Conservation (phyloP, 2,113 vertebrate species). For the Pelecanoides urinatrix region DNA sequence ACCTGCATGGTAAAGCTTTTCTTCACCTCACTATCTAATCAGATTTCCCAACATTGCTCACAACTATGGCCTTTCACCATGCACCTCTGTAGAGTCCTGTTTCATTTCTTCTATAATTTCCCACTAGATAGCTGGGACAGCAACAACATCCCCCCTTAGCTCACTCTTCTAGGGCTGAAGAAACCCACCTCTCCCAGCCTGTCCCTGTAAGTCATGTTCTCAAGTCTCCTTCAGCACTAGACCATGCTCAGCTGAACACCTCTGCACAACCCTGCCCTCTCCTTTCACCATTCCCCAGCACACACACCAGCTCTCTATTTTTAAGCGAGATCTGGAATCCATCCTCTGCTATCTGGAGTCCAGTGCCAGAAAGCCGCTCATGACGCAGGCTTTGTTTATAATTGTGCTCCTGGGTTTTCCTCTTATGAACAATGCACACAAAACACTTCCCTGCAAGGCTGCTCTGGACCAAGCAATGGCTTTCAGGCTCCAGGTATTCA, state of each 20-base stretch:
- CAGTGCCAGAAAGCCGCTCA: background rate
- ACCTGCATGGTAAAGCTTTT: background rate
- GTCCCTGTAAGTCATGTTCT: accelerated
- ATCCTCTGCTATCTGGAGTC: background rate
- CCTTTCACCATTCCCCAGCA: background rate
- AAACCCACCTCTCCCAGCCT: background rate
- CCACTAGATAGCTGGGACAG: background rate
- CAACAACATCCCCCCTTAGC: background rate
- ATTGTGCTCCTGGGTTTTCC: constrained; percentile 35
- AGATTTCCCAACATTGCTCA: background rate
- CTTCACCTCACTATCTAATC: background rate
- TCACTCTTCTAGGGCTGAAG: background rate
- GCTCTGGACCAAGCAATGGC: background rate
- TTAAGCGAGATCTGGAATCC: constrained; percentile 22
- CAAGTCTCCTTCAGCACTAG: background rate
- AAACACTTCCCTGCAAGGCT: background rate
- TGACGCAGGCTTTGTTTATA: constrained; percentile 43
- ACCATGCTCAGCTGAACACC: accelerated
- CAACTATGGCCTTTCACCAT: accelerated
- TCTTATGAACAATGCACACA: constrained; percentile 22
- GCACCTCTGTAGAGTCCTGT: background rate
- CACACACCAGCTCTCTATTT: constrained; percentile 19
- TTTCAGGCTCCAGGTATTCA: background rate
- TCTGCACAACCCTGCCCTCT: background rate
- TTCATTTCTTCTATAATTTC: background rate